Percentiles rank a stretch among this genome's conserved stretches.
phyloP scores from a whole-genome alignment of 2,888 invertebrate genomes.

The Amphiduros pacificus region DNA sequence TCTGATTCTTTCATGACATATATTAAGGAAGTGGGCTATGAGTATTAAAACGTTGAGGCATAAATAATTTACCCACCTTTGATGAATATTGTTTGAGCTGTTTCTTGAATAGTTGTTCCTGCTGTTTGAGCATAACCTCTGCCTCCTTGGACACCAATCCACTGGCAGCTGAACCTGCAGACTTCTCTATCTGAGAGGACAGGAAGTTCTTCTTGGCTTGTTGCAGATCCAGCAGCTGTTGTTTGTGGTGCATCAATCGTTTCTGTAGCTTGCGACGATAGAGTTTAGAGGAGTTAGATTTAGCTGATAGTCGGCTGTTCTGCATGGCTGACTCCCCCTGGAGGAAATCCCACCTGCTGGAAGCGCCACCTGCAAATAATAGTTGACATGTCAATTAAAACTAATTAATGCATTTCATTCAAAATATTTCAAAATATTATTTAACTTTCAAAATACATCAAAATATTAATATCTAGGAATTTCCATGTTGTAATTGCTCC shows the following conservation, averaged over 20 bases:
- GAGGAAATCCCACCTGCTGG: constrained; percentile 83
- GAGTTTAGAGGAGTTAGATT: constrained; percentile 41
- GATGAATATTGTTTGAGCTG: constrained; percentile 69
- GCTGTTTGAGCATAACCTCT: constrained; percentile 61
- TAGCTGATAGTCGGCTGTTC: constrained; percentile 25
- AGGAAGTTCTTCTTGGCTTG: constrained; percentile 57
- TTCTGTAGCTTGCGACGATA: constrained; percentile 66
- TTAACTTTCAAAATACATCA: no score
- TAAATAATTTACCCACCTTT: no score
- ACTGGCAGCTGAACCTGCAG: no score
- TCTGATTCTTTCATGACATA: no score
- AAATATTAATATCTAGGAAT: no score
- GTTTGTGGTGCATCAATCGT: constrained; percentile 71
- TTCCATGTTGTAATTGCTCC: no score
- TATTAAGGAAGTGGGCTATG: no score
- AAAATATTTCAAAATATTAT: no score
- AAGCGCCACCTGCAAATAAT: not conserved
- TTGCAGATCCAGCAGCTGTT: constrained; percentile 71
- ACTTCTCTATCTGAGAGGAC: constrained; percentile 25
- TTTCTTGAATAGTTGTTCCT: constrained; percentile 66
- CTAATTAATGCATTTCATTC: not conserved
- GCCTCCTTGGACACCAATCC: constrained; percentile 29
- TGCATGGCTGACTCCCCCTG: constrained; percentile 73
- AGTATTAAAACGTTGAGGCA: no score
- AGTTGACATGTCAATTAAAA: constrained; percentile 2